phyloP scores from a whole-genome alignment of 2,113 vertebrate species.

The Anoplopoma fimbria region DNA sequence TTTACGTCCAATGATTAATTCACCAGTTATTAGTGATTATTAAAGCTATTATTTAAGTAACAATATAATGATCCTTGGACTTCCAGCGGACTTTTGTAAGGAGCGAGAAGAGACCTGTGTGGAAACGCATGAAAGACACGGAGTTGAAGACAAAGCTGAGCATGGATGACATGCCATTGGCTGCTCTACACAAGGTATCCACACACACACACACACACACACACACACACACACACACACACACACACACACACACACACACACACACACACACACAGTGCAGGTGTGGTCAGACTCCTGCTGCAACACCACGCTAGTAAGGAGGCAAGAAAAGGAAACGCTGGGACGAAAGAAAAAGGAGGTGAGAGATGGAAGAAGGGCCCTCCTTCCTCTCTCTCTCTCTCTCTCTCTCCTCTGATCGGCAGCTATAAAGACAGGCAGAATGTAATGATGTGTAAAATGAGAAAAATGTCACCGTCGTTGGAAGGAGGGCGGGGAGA shows the following conservation, averaged over 20 bases:
- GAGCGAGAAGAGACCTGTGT: conserved; percentile 77
- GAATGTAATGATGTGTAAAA: conserved; percentile 84
- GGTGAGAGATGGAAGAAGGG: conserved; percentile 26
- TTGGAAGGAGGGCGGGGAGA: conserved; percentile 30
- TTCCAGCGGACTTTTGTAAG: conserved; percentile 85
- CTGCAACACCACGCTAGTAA: conserved; percentile 6
- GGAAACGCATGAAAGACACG: conserved; percentile 85
- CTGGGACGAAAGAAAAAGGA: background rate
- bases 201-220: conserved; percentile 31
- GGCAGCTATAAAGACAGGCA: conserved; percentile 66
- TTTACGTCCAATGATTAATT: no score
- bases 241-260: conserved; percentile 33
- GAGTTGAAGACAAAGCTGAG: conserved; percentile 83
- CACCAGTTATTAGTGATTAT: background rate
- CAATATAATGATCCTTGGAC: background rate
- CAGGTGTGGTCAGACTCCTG: conserved; percentile 7
- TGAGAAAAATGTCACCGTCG: conserved; percentile 78
- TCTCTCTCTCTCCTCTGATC: conserved; percentile 49
- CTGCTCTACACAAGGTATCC: conserved; percentile 91
- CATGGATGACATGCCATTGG: conserved; percentile 89
- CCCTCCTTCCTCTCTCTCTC: conserved; percentile 21
- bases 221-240: no score
- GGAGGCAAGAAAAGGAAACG: conserved; percentile 16
- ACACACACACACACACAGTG: conserved; percentile 11
- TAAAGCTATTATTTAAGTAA: background rate